Evolutionary conservation across 2,888 invertebrate genomes (phyloP), one percentile per base, ranked within the genome.

Genomic region (Pachliopta kotzebuea): DNA sequence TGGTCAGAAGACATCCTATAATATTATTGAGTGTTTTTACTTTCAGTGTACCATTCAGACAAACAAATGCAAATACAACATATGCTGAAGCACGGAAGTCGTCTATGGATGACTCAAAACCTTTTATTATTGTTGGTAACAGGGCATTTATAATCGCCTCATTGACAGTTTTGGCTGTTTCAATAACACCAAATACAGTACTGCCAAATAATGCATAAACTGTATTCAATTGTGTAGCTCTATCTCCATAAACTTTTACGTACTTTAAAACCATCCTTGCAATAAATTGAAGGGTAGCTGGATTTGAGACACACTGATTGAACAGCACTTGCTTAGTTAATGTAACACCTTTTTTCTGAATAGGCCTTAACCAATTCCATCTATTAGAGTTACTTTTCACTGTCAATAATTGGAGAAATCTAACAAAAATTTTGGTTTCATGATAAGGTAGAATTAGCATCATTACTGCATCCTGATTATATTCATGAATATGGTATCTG

Each of bases 381-480:
- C 93, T 90, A 62, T 94, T 93, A n/a, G 85, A 86, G 0, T 81
- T 74, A 9, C 93, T 86, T 23, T 92, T 92, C 17, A 98, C 80
- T 61, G 95, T 92, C 73, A 96, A 79, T 0, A 98, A 89, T 81
- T 98, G 97, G 1, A 99, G 80, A 58, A 97, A 93, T 74, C 94
- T 87, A 0, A 96, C 95, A 88, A 99, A 99, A 68, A 97, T 95
- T 71, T 96, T 96, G 0, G 98, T 97, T 76, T 98, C 97, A 83
- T 99, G 98, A 81, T 98, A 99, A 0, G 99, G 99, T 62, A 99
- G 84, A 63, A 97, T 95, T 11, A 97, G 90, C 67, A 95, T 92
- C 74, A 99, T 90, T 52, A 99, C 91, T 0, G 95, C 94, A 76
- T 97, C 95, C 63, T 94, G 94, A 79, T 99, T 99, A 84, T 96